A percentile compares a stretch with the other conserved stretches of the same genome.
Conservation (phyloP, 2,888 invertebrate genomes). For the Leptopilina drosophilae region DNA sequence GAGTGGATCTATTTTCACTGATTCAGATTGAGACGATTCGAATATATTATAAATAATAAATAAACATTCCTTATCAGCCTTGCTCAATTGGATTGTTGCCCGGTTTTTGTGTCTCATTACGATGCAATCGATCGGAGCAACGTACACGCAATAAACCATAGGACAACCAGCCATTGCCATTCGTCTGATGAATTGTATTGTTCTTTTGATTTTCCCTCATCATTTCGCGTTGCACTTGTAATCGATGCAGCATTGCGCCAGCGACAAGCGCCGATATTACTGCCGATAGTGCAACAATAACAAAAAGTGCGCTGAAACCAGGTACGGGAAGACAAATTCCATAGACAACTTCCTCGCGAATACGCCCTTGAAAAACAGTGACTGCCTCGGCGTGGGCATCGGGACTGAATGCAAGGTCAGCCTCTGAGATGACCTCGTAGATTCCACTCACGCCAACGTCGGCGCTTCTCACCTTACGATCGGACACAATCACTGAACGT, state of each 20-base stretch:
- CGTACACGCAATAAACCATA: conserved; percentile 72
- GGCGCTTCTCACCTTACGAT: conserved; percentile 87
- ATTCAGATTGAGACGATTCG: neutral
- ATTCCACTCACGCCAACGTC: conserved; percentile 94
- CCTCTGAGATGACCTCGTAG: conserved; percentile 94
- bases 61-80: conserved; percentile 59
- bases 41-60: conserved; percentile 44
- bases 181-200: conserved; percentile 62
- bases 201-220: conserved; percentile 74
- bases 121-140: conserved; percentile 64
- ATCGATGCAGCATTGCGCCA: conserved; percentile 87
- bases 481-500: conserved; percentile 83
- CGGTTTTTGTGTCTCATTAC: conserved; percentile 52
- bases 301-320: conserved; percentile 92
- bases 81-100: conserved; percentile 63
- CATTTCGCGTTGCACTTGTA: conserved; percentile 87
- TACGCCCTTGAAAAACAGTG: conserved; percentile 92
- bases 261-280: conserved; percentile 92
- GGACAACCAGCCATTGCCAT: conserved; percentile 71
- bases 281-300: conserved; percentile 91
- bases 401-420: conserved; percentile 93
- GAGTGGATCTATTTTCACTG: too few relatives aligned
- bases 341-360: conserved; percentile 93
- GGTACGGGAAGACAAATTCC: conserved; percentile 94
- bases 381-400: conserved; percentile 88